These are phyloP conservation scores for Erpobdella octoculata DNA, from an alignment of 2,888 invertebrate species.

Conservation along the genomic window DNA sequence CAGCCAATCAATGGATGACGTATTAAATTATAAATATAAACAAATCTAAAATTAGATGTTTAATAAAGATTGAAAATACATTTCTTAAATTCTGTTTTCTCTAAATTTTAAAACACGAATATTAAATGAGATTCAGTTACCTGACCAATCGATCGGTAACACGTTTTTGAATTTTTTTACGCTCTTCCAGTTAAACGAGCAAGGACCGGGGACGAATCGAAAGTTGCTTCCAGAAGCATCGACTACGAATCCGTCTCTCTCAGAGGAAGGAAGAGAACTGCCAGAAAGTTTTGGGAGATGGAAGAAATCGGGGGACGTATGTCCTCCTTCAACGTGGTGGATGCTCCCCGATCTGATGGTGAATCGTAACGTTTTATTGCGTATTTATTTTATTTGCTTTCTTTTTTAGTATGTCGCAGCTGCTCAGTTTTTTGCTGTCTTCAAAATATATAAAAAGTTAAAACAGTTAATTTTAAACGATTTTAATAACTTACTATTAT, in stretches of 20 bases:
- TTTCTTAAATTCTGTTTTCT: no score
- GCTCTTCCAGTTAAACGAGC: conserved; percentile 26
- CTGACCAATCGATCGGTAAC: not conserved
- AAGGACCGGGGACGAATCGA: conserved; percentile 15
- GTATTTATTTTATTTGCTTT: not conserved
- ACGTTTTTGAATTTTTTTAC: not conserved
- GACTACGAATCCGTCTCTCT: conserved; percentile 17
- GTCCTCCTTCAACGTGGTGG: not conserved
- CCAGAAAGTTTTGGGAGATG: conserved; percentile 33
- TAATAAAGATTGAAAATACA: not conserved
- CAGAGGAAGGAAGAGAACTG: conserved; percentile 29
- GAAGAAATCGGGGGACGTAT: conserved; percentile 10
- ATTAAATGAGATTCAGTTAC: no score
- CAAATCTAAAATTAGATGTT: not conserved
- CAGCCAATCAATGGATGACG: not conserved
- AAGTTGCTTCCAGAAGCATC: not conserved
- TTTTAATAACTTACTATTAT: no score
- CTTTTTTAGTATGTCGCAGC: no score
- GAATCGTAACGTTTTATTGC: not conserved
- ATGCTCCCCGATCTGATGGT: not conserved
- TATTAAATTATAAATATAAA: conserved; percentile 7
- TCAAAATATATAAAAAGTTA: no score
- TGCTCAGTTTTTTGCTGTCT: no score
- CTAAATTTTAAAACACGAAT: no score
- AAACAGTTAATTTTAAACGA: no score